A percentile compares a stretch with the other conserved stretches of the same genome.
These are phyloP conservation scores for Hirtodrosophila confusa DNA, from an alignment of 2,888 invertebrate genomes.

Conservation along the genomic window DNA sequence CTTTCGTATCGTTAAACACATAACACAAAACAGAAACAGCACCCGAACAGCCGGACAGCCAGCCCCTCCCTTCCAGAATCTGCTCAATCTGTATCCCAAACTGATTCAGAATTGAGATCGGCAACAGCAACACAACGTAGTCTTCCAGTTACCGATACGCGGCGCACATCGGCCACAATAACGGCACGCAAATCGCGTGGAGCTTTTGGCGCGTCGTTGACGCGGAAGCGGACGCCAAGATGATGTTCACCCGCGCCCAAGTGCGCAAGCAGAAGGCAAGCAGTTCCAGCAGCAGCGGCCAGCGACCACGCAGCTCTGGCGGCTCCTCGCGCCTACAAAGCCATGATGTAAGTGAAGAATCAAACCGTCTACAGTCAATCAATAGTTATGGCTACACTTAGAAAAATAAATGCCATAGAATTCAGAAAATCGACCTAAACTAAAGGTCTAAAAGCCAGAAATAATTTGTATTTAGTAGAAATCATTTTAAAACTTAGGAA, in stretches of 20 bases:
- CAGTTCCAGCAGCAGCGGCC: constrained; percentile 77
- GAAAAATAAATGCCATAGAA: no score
- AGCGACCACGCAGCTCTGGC: constrained; percentile 70
- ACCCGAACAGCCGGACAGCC: constrained; percentile 15
- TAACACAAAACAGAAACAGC: constrained; percentile 66
- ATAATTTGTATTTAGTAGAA: no score
- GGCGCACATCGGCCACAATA: constrained; percentile 26
- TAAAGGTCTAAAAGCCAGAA: no score
- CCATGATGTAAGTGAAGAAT: constrained; percentile 55
- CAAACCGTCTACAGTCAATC: no score
- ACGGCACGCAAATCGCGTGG: constrained; percentile 38
- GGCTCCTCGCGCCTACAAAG: constrained; percentile 50
- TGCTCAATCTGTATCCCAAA: neutral
- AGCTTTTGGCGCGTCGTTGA: constrained; percentile 40
- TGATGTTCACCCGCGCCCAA: constrained; percentile 90
- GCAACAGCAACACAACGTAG: constrained; percentile 6
- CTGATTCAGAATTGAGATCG: constrained; percentile 12
- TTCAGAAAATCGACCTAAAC: no score
- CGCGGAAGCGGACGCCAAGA: constrained; percentile 74
- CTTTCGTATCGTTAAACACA: constrained; percentile 36
- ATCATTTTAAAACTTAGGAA: no score
- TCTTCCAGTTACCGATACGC: constrained; percentile 22
- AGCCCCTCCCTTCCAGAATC: neutral
- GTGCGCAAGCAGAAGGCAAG: constrained; percentile 86
- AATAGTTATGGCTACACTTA: no score